Conservation (phyloP, 2,888 invertebrate species). For the Ischnura elegans region DNA sequence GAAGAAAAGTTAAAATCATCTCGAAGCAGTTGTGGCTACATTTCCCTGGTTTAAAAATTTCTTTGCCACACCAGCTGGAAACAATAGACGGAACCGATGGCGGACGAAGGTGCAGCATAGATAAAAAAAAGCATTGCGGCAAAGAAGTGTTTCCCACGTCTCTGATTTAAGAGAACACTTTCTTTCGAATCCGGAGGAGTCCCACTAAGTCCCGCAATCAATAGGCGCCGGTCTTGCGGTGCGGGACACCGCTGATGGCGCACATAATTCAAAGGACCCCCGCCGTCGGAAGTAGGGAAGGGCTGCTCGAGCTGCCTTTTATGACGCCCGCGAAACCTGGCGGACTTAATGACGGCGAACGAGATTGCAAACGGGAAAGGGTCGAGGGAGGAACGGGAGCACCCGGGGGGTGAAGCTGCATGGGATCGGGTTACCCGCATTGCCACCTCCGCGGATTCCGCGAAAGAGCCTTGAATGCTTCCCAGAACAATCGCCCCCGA, state of each 20-base stretch:
- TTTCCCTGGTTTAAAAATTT: no score
- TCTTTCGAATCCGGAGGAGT: not conserved
- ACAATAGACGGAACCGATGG: not conserved
- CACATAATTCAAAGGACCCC: not conserved
- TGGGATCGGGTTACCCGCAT: not conserved
- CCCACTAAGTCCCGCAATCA: not conserved
- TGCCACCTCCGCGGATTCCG: not conserved
- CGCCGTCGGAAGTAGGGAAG: not conserved
- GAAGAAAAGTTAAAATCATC: no score
- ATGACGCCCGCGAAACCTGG: not conserved
- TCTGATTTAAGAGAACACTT: not conserved
- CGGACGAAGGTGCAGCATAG: not conserved
- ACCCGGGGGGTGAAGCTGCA: not conserved
- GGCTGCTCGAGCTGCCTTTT: not conserved
- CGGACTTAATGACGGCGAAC: slow-evolving; percentile 19
- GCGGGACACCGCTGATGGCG: not conserved
- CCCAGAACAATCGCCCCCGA: not conserved
- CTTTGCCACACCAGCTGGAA: not conserved
- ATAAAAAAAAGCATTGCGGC: not conserved
- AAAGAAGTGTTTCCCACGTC: not conserved
- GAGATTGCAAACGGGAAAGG: not conserved
- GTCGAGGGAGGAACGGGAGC: not conserved
- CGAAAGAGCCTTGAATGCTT: not conserved
- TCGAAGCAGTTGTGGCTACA: no score
- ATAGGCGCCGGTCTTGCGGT: not conserved